Evolutionary conservation across 2,797 vertebrate genomes (phyloP), one percentile per base, ranked within the genome.

Genomic region (Erethizon dorsatum): DNA sequence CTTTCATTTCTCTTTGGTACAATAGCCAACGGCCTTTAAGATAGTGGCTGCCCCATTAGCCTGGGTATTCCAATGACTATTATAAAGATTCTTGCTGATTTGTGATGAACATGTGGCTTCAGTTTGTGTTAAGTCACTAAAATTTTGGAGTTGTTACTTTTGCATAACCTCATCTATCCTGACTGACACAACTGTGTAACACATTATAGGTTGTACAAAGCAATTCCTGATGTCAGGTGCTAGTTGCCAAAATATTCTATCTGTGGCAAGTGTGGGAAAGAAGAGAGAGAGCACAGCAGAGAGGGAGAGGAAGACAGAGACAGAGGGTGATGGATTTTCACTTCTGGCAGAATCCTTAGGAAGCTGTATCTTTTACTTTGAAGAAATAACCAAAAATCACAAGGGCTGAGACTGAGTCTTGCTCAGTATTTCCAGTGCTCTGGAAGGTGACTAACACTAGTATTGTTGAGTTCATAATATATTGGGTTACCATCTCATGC

Each of bases 61-160:
- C 12, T 90, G 65, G 47, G 18, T 67, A 0, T 77, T 50, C 73
- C 37, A 80, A 14, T 80, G 78, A 82, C 13, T 61, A 67, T 15
- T 52, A 47, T 50, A 73, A 91, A 91, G n/a, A 45, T 89, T 5
- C 28, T 17, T 85, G 3, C 33, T 82, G 33, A 84, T 50, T 82
- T 91, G 61, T 71, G 33, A 61, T 88, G 24, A 92, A 59, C 41
- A 50, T 37, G 57, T 71, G 12, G 28, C 59, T 78, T 67, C 17
- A 52, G 59, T 90, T 50, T 33, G 9, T 57, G 26, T 45, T 93
- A 89, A 97, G 61, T 28, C 59, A 93, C 31, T 67, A 84, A 95
- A 67, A 82, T 61, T 86, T 94, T n/a, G 50, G 88, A 79, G 45
- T 95, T 92, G 65, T 65, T 94, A 88, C 33, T 88, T 33, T 1